Percentiles rank a stretch among this genome's conserved stretches.
Evolutionary conservation across 2,113 vertebrate genomes (phyloP).

Genomic region (Rynchops niger): DNA sequence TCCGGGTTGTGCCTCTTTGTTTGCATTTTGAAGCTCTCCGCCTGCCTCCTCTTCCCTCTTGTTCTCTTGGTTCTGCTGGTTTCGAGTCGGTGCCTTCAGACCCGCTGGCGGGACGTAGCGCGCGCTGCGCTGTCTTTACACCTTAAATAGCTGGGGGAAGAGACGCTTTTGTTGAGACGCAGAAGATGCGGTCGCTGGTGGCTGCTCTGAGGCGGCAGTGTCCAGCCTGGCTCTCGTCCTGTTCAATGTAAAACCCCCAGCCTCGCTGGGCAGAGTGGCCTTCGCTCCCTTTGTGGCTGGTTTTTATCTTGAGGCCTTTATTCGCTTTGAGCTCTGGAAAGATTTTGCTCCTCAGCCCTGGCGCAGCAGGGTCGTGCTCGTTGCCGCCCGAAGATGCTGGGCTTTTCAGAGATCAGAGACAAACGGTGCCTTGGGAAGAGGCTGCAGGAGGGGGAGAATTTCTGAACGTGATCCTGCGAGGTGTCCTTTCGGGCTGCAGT

Average conservation of each 20-base stretch:
- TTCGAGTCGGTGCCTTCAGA: fast-evolving
- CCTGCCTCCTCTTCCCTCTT: neutral
- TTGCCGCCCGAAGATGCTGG: fast-evolving
- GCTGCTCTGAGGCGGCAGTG: neutral
- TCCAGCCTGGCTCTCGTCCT: neutral
- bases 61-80: neutral
- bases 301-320: neutral
- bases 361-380: fast-evolving
- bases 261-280: neutral
- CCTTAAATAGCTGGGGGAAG: neutral
- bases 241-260: neutral
- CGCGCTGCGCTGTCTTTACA: neutral
- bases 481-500: neutral
- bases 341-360: neutral
- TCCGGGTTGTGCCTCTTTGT: neutral
- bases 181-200: fast-evolving
- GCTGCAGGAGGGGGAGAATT: neutral
- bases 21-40: neutral
- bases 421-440: neutral
- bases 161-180: neutral
- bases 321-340: neutral
- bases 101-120: neutral
- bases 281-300: neutral
- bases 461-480: neutral
- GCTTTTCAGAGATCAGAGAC: neutral